Base-by-base conservation (phyloP, 2,797 vertebrate species). In the Okamejei kenojei region DNA sequence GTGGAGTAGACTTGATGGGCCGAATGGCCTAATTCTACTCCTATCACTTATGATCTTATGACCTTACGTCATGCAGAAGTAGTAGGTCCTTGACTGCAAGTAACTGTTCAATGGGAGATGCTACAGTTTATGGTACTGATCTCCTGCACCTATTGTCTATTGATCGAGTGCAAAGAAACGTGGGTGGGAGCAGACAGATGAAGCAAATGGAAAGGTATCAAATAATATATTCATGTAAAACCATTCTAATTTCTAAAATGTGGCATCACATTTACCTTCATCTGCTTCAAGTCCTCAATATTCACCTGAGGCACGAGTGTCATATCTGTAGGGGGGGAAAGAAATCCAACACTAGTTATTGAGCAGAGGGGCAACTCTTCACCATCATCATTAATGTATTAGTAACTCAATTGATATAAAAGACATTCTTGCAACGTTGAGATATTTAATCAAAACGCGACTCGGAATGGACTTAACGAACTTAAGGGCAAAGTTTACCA, bases 281-380 rank as follows among this genome's bases (percentile, higher is more conserved):
- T 99, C 95, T 98, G 98, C 95, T 99, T 99, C 94, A 99, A 96
- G 94, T 99, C 99, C 94, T 99, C 99, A 95, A 99, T 98, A 95
- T 98, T 99, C 94, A 99, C 97, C 95, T 97, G 98, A 96, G 98
- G 98, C 95, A 99, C 95, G 32, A 94, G 94, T 65, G 94, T 96
- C 93, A 96, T 96, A 95, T 98, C 98, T 99, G 94, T 93, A 96
- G 19, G 71, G 71, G 4, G 7, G 71, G 58, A 94, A 93, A 23
- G n/a, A 54, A 11, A 54, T 92, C 35, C 71, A 92, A 71, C 38
- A 58, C 13, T n/a, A 11, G 54, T 54, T 29, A 58, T 58, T 92
- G 7, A 54, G 71, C 71, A 58, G 7, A 65, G 32, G 7, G 9
- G 32, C 35, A 35, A 35, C 17, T 9, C n/a, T 68, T 35, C 84